A percentile compares a stretch with the other conserved stretches of the same genome.
Evolutionary conservation across 2,888 invertebrate species (phyloP).

Genomic region (Ypsolopha scabrella): DNA sequence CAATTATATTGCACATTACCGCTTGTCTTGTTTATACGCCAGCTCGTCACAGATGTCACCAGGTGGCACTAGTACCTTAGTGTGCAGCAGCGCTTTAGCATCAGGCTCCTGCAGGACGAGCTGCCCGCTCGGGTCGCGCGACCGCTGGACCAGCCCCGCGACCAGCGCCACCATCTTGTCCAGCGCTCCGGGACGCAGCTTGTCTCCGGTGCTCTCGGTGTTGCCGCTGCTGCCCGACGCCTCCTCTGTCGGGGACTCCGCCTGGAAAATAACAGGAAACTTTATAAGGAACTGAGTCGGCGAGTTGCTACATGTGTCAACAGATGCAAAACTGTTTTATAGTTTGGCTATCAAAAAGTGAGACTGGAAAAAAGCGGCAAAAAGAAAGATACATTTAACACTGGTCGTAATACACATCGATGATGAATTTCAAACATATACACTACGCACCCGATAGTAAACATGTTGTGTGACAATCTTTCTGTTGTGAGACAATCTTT

Average conservation of each 20-base stretch:
- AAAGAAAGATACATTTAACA: too few species aligned
- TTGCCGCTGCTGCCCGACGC: constrained; percentile 40
- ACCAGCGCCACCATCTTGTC: constrained; percentile 97
- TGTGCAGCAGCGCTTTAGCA: constrained; percentile 85
- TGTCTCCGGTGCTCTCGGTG: constrained; percentile 65
- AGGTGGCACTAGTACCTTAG: constrained; percentile 71
- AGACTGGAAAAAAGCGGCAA: too few species aligned
- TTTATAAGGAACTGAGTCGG: too few species aligned
- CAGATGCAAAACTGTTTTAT: not conserved
- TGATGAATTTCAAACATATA: too few species aligned
- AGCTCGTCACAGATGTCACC: too few species aligned
- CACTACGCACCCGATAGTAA: too few species aligned
- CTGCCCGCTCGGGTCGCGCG: constrained; percentile 80
- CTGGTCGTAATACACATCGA: too few species aligned
- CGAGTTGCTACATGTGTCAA: not conserved
- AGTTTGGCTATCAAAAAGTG: too few species aligned
- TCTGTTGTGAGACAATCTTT: too few species aligned
- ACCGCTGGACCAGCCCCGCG: constrained; percentile 89
- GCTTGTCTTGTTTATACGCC: too few species aligned
- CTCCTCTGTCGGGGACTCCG: constrained; percentile 60
- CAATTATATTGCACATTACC: too few species aligned
- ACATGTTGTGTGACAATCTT: too few species aligned
- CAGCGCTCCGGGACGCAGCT: constrained; percentile 89
- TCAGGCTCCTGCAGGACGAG: constrained; percentile 83
- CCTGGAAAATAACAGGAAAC: constrained; percentile 16